Conservation (phyloP, 2,797 vertebrate species). For the Acropternis orthonyx region DNA sequence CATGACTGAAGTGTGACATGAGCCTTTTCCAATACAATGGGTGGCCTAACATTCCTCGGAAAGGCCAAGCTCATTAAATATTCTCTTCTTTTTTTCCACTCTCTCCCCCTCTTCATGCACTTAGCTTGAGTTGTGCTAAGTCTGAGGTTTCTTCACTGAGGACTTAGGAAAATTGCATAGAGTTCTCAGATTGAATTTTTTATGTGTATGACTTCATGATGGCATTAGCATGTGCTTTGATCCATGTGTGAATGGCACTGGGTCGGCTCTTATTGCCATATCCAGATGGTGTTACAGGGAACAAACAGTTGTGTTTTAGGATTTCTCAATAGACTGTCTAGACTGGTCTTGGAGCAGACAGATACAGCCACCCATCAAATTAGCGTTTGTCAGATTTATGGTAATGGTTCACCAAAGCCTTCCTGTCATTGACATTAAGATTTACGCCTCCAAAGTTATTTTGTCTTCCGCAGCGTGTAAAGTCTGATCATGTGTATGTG, state of each 20-base stretch:
- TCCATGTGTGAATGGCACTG: conserved; percentile 85
- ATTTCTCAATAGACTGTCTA: conserved; percentile 99
- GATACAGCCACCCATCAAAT: conserved; percentile 99
- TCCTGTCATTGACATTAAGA: conserved; percentile 98
- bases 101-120: conserved; percentile 73
- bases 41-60: conserved; percentile 81
- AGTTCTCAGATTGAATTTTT: conserved; percentile 85
- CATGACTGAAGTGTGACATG: conserved; percentile 83
- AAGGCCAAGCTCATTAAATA: conserved; percentile 83
- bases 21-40: conserved; percentile 84
- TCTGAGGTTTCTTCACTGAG: conserved; percentile 81
- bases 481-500: conserved; percentile 69
- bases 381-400: conserved; percentile 99
- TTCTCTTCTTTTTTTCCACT: conserved; percentile 73
- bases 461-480: conserved; percentile 76
- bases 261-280: conserved; percentile 91
- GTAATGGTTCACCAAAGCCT: conserved; percentile 98
- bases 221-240: conserved; percentile 86
- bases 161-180: conserved; percentile 82
- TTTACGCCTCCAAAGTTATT: conserved; percentile 87
- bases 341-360: conserved; percentile 99
- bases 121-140: conserved; percentile 77
- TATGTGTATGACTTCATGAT: conserved; percentile 85
- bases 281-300: conserved; percentile 97
- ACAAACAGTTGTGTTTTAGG: conserved; percentile 96